phyloP scores from a whole-genome alignment of 2,888 invertebrate species.

The Amphimallon solstitiale region DNA sequence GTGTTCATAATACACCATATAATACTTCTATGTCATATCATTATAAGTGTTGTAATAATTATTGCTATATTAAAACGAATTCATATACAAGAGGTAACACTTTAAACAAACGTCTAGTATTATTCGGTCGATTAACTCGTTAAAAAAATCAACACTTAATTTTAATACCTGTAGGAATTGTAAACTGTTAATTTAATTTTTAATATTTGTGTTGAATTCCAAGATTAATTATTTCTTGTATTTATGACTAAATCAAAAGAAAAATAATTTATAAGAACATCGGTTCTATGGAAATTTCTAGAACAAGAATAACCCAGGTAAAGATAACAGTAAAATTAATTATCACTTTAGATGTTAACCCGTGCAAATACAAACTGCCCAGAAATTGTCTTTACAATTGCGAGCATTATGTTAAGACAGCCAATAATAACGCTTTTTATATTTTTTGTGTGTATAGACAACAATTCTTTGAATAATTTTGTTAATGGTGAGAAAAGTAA shows the following conservation, averaged over 20 bases:
- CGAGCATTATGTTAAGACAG: constrained; percentile 16
- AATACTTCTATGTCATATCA: too few relatives aligned
- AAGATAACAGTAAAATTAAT: constrained; percentile 13
- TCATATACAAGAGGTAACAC: too few relatives aligned
- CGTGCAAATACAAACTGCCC: not conserved
- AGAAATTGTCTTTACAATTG: constrained; percentile 1
- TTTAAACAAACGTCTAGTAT: too few relatives aligned
- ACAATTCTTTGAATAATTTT: not conserved
- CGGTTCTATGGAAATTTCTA: not conserved
- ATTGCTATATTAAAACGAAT: too few relatives aligned
- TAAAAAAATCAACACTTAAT: too few relatives aligned
- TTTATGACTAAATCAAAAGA: not conserved
- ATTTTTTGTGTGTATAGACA: not conserved
- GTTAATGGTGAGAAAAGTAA: not conserved
- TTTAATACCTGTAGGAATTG: too few relatives aligned
- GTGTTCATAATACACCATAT: too few relatives aligned
- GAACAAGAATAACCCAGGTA: constrained; percentile 9
- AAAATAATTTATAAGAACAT: not conserved
- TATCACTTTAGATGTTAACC: not conserved
- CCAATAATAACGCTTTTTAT: not conserved
- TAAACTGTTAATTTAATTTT: too few relatives aligned
- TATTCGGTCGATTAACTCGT: too few relatives aligned
- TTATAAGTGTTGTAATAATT: too few relatives aligned
- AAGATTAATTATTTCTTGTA: too few relatives aligned
- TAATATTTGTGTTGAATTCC: too few relatives aligned